phyloP scores from a whole-genome alignment of 2,888 invertebrate species.

The Leptodirus hochenwartii region DNA sequence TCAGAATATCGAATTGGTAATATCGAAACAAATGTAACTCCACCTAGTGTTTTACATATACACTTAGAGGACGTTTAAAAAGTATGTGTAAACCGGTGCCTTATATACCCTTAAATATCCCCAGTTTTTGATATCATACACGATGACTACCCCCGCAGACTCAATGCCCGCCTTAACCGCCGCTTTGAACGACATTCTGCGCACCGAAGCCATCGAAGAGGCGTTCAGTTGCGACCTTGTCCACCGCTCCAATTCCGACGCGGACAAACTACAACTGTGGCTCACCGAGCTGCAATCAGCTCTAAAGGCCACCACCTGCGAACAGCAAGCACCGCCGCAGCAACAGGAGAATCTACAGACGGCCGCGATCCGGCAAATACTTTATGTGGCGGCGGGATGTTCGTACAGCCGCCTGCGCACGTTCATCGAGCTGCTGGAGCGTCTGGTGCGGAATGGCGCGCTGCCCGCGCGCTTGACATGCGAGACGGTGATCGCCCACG shows the following conservation, averaged over 20 bases:
- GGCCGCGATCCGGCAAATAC: constrained; percentile 52
- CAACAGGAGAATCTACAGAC: no score
- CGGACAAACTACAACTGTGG: constrained; percentile 45
- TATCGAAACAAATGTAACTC: no score
- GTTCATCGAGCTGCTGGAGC: constrained; percentile 56
- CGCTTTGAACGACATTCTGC: constrained; percentile 43
- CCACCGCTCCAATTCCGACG: constrained; percentile 52
- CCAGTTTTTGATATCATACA: no score
- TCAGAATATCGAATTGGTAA: no score
- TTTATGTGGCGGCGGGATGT: constrained; percentile 51
- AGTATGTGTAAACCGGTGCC: no score
- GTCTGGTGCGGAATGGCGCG: constrained; percentile 50
- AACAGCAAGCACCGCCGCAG: no score
- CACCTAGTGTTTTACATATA: no score
- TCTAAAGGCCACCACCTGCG: constrained; percentile 46
- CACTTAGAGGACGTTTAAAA: no score
- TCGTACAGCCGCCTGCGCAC: constrained; percentile 57
- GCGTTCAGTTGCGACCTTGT: constrained; percentile 79
- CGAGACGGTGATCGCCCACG: constrained; percentile 67
- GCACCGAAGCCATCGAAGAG: constrained; percentile 71
- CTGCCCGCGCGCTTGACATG: constrained; percentile 71
- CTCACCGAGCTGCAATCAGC: constrained; percentile 48
- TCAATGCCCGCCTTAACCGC: no score
- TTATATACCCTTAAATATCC: no score
- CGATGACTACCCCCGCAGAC: no score